Evolutionary conservation across 2,888 invertebrate species (phyloP).

Genomic region (Apotomis turbidana): DNA sequence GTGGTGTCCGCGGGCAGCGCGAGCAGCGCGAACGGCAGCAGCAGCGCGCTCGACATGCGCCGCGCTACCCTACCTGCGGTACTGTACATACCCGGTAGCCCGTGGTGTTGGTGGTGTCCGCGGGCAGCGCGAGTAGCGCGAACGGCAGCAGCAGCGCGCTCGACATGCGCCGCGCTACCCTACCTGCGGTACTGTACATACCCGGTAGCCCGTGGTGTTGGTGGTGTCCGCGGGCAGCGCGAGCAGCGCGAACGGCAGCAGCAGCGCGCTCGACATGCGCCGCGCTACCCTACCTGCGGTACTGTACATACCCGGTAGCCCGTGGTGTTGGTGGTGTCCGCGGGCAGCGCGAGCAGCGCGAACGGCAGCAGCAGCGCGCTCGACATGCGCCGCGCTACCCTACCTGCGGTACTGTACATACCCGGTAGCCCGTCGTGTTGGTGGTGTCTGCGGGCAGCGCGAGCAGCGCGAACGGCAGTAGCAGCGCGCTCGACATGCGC

Average conservation of each 20-base stretch:
- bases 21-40: slow-evolving; percentile 76
- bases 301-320: slow-evolving; percentile 65
- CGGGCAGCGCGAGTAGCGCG: slow-evolving; percentile 70
- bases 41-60: slow-evolving; percentile 80
- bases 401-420: slow-evolving; percentile 42
- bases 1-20: slow-evolving; percentile 64
- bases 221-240: slow-evolving; percentile 64
- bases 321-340: slow-evolving; percentile 70
- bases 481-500: slow-evolving; percentile 79
- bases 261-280: slow-evolving; percentile 80
- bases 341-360: slow-evolving; percentile 66
- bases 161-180: slow-evolving; percentile 79
- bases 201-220: slow-evolving; percentile 72
- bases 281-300: slow-evolving; percentile 60
- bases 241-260: slow-evolving; percentile 76
- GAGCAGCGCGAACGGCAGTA: slow-evolving; percentile 76
- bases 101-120: slow-evolving; percentile 68
- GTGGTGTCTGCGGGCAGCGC: slow-evolving; percentile 64
- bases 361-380: slow-evolving; percentile 81
- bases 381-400: slow-evolving; percentile 66
- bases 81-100: slow-evolving; percentile 52
- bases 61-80: slow-evolving; percentile 59
- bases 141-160: slow-evolving; percentile 80
- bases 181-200: slow-evolving; percentile 57
- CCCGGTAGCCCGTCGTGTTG: slow-evolving; percentile 72